A percentile compares a stretch with the other conserved stretches of the same genome.
Conservation (phyloP, 2,888 invertebrate species). For the Coecobrya sp. region DNA sequence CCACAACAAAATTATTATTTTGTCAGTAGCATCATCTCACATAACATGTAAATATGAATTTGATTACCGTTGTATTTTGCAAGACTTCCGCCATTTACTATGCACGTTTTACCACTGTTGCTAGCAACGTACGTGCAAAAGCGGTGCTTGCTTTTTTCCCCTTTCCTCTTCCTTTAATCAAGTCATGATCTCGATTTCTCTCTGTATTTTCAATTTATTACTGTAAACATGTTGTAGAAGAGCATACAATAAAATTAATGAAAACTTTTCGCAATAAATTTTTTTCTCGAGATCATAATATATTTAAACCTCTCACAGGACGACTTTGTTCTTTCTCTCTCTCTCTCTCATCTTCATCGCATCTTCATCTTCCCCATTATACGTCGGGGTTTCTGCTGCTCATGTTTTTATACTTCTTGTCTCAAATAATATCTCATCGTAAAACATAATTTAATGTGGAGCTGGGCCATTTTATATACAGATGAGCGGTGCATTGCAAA, state of each 20-base stretch:
- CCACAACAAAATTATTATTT: background rate
- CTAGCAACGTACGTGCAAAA: background rate
- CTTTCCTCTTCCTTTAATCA: background rate
- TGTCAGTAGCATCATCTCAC: background rate
- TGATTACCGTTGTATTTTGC: background rate
- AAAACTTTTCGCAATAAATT: conserved; percentile 31
- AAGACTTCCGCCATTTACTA: background rate
- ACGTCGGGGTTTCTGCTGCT: background rate
- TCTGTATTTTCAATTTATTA: background rate
- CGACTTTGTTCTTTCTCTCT: background rate
- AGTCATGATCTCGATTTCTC: conserved; percentile 6
- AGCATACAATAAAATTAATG: background rate
- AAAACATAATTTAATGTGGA: background rate
- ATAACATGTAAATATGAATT: background rate
- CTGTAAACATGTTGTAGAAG: background rate
- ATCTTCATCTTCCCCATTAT: background rate
- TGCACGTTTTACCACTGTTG: background rate
- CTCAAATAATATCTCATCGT: too few relatives aligned
- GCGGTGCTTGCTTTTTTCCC: too few relatives aligned
- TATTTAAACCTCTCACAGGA: background rate
- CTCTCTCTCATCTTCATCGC: background rate
- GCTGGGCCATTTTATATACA: background rate
- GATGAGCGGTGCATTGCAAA: background rate
- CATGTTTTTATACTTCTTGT: background rate
- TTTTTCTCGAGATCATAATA: background rate